phyloP scores from a whole-genome alignment of 2,113 vertebrate species.

The Phylloscopus whistleri region DNA sequence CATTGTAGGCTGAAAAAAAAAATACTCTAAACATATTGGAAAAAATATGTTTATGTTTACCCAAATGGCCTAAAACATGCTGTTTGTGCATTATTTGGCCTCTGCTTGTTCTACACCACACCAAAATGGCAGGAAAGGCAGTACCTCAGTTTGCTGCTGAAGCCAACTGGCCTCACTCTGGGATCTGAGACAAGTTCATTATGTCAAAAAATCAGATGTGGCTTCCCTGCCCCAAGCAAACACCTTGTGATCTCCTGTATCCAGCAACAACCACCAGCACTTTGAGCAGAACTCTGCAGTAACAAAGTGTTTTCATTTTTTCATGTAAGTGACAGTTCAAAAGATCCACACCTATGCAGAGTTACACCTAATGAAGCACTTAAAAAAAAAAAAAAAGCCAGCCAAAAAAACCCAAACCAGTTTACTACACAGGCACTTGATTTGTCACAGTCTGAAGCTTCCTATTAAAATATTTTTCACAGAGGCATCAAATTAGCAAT shows the following conservation, averaged over 20 bases:
- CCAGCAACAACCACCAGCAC: not conserved
- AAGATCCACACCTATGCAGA: not conserved
- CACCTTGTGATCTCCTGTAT: not conserved
- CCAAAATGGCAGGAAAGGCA: not conserved
- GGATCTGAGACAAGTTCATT: not conserved
- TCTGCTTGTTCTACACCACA: not conserved
- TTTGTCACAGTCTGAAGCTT: not conserved
- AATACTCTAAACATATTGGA: not conserved
- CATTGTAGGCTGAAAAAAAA: not conserved
- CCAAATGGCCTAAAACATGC: accelerated
- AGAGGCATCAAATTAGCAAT: not conserved
- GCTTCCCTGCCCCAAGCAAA: not conserved
- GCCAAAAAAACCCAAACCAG: not conserved
- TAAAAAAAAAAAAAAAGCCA: not conserved
- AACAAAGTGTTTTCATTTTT: not conserved
- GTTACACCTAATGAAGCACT: not conserved
- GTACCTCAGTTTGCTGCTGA: not conserved
- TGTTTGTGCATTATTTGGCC: not conserved
- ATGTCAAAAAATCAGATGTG: not conserved
- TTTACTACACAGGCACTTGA: not conserved
- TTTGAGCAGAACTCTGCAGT: not conserved
- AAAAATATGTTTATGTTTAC: not conserved
- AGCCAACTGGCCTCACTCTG: not conserved
- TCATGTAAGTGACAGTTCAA: not conserved
- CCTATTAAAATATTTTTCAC: not conserved